These are phyloP conservation scores for Carabus problematicus DNA, from an alignment of 2,888 invertebrate genomes.

Conservation along the genomic window DNA sequence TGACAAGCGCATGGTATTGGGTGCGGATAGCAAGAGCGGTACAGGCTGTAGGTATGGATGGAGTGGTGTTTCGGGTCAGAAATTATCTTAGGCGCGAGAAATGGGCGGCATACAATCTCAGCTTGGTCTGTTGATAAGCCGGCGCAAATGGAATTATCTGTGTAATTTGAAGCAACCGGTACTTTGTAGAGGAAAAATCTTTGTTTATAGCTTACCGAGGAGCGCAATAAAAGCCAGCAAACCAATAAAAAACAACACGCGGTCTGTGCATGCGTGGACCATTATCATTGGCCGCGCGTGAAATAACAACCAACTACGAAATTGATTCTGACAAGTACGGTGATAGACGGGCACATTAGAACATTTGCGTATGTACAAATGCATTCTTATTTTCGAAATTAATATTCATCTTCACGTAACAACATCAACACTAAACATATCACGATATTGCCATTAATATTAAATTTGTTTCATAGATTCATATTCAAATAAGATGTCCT, in stretches of 20 bases:
- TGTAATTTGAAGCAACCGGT: conserved; percentile 10
- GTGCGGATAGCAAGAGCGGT: too few species aligned
- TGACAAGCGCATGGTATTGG: too few species aligned
- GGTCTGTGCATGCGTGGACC: conserved; percentile 1
- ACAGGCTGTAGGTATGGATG: neutral
- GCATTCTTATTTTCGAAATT: neutral
- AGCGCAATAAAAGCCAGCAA: too few species aligned
- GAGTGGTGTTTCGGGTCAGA: neutral
- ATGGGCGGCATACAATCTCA: too few species aligned
- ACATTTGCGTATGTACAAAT: too few species aligned
- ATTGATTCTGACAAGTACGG: neutral
- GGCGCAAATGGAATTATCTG: conserved; percentile 9
- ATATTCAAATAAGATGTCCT: too few species aligned
- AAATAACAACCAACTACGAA: conserved; percentile 4
- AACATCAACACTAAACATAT: too few species aligned
- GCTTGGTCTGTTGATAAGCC: neutral
- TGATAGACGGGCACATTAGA: neutral
- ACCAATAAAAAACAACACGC: neutral
- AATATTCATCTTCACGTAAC: neutral
- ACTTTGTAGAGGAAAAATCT: too few species aligned
- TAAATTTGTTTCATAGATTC: too few species aligned
- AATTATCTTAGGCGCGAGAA: too few species aligned
- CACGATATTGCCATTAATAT: too few species aligned
- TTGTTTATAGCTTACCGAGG: too few species aligned
- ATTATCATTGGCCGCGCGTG: conserved; percentile 5